These are phyloP conservation scores for Cheilosia variabilis DNA, from an alignment of 2,888 invertebrate species.

Conservation along the genomic window DNA sequence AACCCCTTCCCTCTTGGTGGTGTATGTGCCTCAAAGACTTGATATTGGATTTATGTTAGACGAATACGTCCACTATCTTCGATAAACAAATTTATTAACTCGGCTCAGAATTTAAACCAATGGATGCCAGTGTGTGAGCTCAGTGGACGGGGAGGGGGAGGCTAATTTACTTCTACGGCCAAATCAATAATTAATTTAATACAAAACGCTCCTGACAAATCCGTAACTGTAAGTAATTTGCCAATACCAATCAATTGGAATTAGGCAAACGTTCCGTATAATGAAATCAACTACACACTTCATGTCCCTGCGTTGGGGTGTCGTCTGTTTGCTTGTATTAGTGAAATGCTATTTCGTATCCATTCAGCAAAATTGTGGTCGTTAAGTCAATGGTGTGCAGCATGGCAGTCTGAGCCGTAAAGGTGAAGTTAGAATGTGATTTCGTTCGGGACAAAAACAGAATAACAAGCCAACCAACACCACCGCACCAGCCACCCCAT, in stretches of 20 bases:
- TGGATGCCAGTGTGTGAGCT: not conserved
- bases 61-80: conserved; percentile 2
- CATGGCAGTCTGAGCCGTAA: conserved; percentile 56
- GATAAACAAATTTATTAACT: conserved; percentile 40
- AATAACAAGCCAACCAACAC: conserved; percentile 54
- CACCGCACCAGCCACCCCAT: conserved; percentile 5
- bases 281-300: conserved; percentile 33
- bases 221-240: conserved; percentile 67
- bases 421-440: conserved; percentile 69
- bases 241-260: conserved; percentile 71
- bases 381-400: conserved; percentile 70
- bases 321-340: not conserved
- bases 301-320: not conserved
- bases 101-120: conserved; percentile 26
- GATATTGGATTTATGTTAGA: conserved; percentile 20
- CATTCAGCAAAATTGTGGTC: conserved; percentile 66
- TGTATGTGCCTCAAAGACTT: conserved; percentile 7
- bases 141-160: not conserved
- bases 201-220: conserved; percentile 56
- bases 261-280: conserved; percentile 51
- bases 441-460: conserved; percentile 67
- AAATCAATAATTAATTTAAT: conserved; percentile 67
- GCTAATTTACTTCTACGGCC: conserved; percentile 44
- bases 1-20: conserved; percentile 1
- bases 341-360: conserved; percentile 52